These are phyloP conservation scores for Aphis craccivora DNA, from an alignment of 1,140 invertebrate species.

Conservation along the genomic window DNA sequence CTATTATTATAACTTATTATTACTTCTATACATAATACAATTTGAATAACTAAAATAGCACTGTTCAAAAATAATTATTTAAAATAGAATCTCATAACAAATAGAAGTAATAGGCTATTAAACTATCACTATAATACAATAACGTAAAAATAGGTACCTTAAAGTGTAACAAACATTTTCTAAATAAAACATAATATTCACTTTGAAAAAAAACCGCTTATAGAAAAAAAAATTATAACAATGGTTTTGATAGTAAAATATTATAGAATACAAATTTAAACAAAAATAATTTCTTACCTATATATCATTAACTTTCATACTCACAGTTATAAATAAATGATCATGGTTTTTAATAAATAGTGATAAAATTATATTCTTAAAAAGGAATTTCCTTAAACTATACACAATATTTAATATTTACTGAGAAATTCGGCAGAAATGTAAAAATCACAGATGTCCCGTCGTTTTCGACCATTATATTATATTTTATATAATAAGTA, in stretches of 20 bases:
- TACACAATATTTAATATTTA: not conserved
- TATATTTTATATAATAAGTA: not conserved
- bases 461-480: not conserved
- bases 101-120: not conserved
- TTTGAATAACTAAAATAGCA: not conserved
- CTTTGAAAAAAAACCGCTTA: not conserved
- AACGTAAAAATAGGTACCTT: not conserved
- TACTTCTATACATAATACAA: not conserved
- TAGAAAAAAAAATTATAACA: not conserved
- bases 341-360: not conserved
- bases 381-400: not conserved
- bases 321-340: not conserved
- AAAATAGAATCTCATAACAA: not conserved
- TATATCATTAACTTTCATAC: not conserved
- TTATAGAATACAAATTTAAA: not conserved
- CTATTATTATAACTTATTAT: not conserved
- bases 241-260: not conserved
- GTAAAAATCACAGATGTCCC: not conserved
- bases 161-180: not conserved
- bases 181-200: slow-evolving; percentile 5
- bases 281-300: not conserved
- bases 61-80: not conserved
- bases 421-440: not conserved
- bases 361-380: not conserved
- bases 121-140: not conserved